Evolutionary conservation across 2,797 vertebrate species (phyloP), one percentile per base, ranked within the genome.

Genomic region (Danio tinwini): DNA sequence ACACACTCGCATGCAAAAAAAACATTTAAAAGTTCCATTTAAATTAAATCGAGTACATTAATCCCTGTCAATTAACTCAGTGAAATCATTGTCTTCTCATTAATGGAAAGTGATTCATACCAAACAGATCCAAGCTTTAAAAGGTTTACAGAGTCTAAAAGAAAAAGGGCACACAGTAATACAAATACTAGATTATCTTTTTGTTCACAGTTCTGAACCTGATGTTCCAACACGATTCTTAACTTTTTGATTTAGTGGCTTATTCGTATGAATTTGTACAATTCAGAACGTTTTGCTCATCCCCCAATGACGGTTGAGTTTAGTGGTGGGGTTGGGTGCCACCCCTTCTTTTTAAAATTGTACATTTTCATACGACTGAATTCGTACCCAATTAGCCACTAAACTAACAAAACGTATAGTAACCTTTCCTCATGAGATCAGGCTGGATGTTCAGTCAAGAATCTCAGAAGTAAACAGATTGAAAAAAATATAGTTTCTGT

Each of bases 61-160:
- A 69, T 74, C 59, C 65, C 49, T 68, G 61, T 73, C 78, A 76
- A 64, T 78, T 84, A 81, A 64, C 21, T 0, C 29, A 45, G 65
- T 77, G 44, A 71, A 75, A 49, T 70, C 73, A 50, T 73, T 37
- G 74, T 80, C 56, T 81, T 80, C 81, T 79, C 76, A 78, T 87
- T 65, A 64, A 81, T 88, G 88, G 88, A 88, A 86, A 88, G 84
- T 88, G 89, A 90, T 91, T 76, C 2, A 47, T 29, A 88, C 86
- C 89, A 90, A 87, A 81, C 83, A 81, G 83, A 83, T 7, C 29
- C 12, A 37, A 10, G 64, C 29, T 78, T 78, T 78, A 44, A 76
- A 65, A 53, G 39, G 37, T 75, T 63, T 53, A 13, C 73, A 19
- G 56, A 50, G n/a, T 21, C 47, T 62, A 16, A 42, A 11, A 39